Conservation (phyloP, 1,140 invertebrate genomes). For the Brachionus calyciflorus region DNA sequence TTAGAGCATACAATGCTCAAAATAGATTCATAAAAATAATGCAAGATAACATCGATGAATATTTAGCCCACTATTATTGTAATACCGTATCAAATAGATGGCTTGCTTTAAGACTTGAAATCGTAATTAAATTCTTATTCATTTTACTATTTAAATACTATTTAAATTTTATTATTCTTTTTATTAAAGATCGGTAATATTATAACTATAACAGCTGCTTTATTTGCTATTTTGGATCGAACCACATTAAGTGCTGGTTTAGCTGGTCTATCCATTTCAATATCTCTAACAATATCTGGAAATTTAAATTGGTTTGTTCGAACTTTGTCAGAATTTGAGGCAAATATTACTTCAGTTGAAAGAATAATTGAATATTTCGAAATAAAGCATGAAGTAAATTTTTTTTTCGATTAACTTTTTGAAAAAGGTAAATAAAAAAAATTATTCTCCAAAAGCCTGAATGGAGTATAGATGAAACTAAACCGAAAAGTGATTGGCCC, state of each 20-base stretch:
- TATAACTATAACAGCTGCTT: slow-evolving; percentile 30
- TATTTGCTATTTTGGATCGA: slow-evolving; percentile 30
- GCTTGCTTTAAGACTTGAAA: slow-evolving; percentile 41
- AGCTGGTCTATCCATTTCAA: slow-evolving; percentile 65
- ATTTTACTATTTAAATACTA: too few species aligned
- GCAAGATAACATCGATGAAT: slow-evolving; percentile 34
- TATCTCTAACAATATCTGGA: slow-evolving; percentile 67
- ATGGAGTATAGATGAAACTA: slow-evolving; percentile 50
- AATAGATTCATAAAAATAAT: slow-evolving; percentile 60
- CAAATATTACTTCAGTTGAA: slow-evolving; percentile 94
- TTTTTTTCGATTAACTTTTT: not conserved
- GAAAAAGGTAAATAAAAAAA: not conserved
- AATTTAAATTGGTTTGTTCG: slow-evolving; percentile 86
- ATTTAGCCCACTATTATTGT: slow-evolving; percentile 7
- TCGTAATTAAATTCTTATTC: too few species aligned
- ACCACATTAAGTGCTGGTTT: slow-evolving; percentile 53
- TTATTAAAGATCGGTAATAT: slow-evolving; percentile 19
- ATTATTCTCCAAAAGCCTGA: slow-evolving; percentile 50
- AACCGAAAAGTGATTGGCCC: slow-evolving; percentile 64
- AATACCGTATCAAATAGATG: slow-evolving; percentile 45
- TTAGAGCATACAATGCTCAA: slow-evolving; percentile 64
- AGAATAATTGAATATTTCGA: slow-evolving; percentile 93
- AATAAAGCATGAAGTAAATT: slow-evolving; percentile 65
- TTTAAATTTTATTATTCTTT: too few species aligned
- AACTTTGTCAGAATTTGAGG: slow-evolving; percentile 94